A percentile compares a stretch with the other conserved stretches of the same genome.
Evolutionary conservation across 2,113 vertebrate species (phyloP).

Genomic region (Pseudois nayaur): DNA sequence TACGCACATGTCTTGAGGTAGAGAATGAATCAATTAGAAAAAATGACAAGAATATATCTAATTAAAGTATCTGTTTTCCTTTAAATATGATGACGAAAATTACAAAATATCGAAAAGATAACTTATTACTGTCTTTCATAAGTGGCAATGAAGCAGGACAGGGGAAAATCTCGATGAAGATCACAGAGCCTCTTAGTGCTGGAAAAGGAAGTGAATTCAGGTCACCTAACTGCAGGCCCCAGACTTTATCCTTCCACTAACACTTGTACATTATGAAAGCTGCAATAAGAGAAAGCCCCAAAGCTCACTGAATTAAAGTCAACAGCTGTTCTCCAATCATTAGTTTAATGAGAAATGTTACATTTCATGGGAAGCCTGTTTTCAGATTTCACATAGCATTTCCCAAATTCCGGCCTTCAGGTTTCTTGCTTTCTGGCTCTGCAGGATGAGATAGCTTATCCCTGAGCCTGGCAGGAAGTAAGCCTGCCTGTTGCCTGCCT

Average conservation of each 20-base stretch:
- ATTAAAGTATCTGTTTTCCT: background rate
- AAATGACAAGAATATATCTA: background rate
- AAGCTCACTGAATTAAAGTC: constrained; percentile 7
- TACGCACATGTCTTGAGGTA: background rate
- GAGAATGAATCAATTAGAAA: background rate
- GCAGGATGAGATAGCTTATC: background rate
- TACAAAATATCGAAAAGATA: background rate
- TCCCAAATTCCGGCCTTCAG: constrained; percentile 29
- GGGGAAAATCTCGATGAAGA: background rate
- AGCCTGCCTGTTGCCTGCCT: rapidly evolving
- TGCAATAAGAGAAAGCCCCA: background rate
- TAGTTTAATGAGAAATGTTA: constrained; percentile 68
- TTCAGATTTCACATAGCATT: constrained; percentile 53
- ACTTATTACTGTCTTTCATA: background rate
- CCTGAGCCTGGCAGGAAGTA: background rate
- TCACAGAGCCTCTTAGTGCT: background rate
- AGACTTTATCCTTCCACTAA: constrained; percentile 39
- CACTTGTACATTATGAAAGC: constrained; percentile 43
- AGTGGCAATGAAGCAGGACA: background rate
- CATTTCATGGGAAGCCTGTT: constrained; percentile 57
- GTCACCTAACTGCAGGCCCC: constrained; percentile 1
- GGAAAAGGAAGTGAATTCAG: constrained; percentile 40
- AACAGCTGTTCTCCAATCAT: constrained; percentile 60
- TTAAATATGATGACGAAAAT: background rate
- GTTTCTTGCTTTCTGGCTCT: constrained; percentile 3